phyloP scores from a whole-genome alignment of 2,888 invertebrate species.

The Sinodicranocentrus sp. region DNA sequence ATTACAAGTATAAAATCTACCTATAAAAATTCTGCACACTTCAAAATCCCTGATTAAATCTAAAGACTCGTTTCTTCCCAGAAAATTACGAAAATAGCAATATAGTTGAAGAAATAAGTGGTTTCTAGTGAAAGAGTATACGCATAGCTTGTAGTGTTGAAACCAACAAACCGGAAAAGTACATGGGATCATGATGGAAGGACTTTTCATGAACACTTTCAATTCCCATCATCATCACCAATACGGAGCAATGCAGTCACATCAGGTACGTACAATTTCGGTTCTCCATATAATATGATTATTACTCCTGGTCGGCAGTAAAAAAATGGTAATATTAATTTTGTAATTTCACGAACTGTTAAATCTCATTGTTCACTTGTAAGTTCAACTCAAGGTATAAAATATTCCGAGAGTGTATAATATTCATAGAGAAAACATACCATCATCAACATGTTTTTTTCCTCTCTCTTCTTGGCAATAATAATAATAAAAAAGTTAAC shows the following conservation, averaged over 20 bases:
- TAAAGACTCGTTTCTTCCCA: not conserved
- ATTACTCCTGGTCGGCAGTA: not conserved
- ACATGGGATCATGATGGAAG: constrained; percentile 71
- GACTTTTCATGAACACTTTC: constrained; percentile 74
- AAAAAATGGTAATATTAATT: constrained; percentile 52
- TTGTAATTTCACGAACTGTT: constrained; percentile 57
- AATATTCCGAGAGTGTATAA: constrained; percentile 42
- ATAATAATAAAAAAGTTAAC: constrained; percentile 63
- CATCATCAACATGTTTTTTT: constrained; percentile 43
- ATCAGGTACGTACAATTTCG: constrained; percentile 64
- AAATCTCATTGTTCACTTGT: constrained; percentile 22
- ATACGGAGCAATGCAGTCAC: constrained; percentile 74
- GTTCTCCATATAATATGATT: constrained; percentile 11
- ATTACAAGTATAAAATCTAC: not conserved
- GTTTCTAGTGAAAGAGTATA: not conserved
- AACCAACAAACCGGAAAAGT: constrained; percentile 49
- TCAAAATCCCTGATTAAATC: no score
- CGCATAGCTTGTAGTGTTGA: constrained; percentile 5
- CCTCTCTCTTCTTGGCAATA: constrained; percentile 42
- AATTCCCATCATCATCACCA: constrained; percentile 72
- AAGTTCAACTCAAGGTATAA: constrained; percentile 14
- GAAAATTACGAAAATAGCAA: not conserved
- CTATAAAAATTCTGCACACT: no score
- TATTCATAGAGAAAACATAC: not conserved
- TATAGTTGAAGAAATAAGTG: not conserved